phyloP scores from a whole-genome alignment of 2,797 vertebrate genomes.

The Tachyglossus aculeatus region DNA sequence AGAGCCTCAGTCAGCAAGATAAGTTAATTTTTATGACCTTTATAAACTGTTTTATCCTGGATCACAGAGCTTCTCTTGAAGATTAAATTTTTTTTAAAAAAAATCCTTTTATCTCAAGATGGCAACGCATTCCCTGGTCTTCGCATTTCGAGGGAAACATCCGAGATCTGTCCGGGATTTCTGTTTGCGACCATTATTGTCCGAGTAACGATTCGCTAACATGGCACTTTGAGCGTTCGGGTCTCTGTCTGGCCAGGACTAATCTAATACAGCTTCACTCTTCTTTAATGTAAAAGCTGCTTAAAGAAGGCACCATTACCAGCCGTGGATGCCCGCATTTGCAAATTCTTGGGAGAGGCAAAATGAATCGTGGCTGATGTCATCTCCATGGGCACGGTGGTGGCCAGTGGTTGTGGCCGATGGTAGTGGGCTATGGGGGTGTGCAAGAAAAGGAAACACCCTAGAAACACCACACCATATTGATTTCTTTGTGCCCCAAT shows the following conservation, averaged over 20 bases:
- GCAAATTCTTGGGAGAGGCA: conserved; percentile 46
- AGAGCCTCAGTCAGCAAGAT: conserved; percentile 76
- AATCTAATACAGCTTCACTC: conserved; percentile 56
- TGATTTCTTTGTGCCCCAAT: too few relatives aligned
- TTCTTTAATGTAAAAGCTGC: conserved; percentile 37
- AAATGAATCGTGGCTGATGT: conserved; percentile 53
- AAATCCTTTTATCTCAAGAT: conserved; percentile 70
- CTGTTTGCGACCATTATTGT: conserved; percentile 64
- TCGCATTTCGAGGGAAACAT: conserved; percentile 55
- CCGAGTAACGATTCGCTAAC: conserved; percentile 63
- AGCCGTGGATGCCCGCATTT: conserved; percentile 36
- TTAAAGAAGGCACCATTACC: background rate
- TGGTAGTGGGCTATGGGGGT: background rate
- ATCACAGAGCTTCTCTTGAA: conserved; percentile 67
- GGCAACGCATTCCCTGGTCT: conserved; percentile 41
- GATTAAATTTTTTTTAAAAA: conserved; percentile 72
- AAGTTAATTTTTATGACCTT: conserved; percentile 78
- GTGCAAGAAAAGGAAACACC: too few relatives aligned
- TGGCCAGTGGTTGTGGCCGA: background rate
- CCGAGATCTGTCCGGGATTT: conserved; percentile 66
- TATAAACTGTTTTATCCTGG: conserved; percentile 74
- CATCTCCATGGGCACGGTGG: conserved; percentile 10
- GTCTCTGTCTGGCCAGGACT: conserved; percentile 19
- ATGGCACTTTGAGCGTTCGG: conserved; percentile 51
- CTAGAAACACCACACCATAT: too few relatives aligned